Base-by-base conservation (phyloP, 1,140 invertebrate genomes). In the Agrypnia vestita region DNA sequence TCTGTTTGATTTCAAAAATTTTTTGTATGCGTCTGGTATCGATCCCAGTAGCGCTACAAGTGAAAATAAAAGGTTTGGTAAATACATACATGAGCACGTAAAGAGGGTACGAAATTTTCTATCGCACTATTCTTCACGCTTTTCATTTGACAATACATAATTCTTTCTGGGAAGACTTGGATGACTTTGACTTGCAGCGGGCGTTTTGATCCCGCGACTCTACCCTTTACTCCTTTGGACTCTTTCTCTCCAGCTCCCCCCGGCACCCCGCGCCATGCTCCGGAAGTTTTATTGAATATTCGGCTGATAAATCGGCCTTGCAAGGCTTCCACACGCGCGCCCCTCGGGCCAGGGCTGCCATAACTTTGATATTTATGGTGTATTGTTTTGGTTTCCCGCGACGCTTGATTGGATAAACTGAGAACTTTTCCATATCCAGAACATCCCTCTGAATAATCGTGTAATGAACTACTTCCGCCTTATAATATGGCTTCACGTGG, bases 321-420 rank as follows among this genome's bases (percentile, higher is more conserved):
- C 49, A 15, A 62, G 59, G 21, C 59, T 35, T 35, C 19, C 9
- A 19, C 25, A 25, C 10, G 6, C 59, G 59, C 19, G 19, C 19
- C 9, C 19, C 6, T 4, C 19, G 15, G 12, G 15, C 12, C 19
- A 62, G 19, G 59, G 59, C 21, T 10, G 21, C 21, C 59, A 19
- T 19, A 59, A 64, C 25, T 35, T 35, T 1, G 1, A 35, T 35
- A 35, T 35, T 64, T 64, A 21, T 64, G 19, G n/a, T 64, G 25
- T 64, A 64, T 25, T 64, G 61, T 71, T 71, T 51, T 21, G 19
- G 46, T 51, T 71, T 49, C 46, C 21, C 67, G 67, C 49, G 46
- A 71, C 67, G 46, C 67, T 25, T 71, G 46, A 71, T 71, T 49
- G 67, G 67, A 15, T 67, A 67, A 44, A 46, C 44, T 46, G 3